A percentile compares a stretch with the other conserved stretches of the same genome.
Evolutionary conservation across 2,888 invertebrate genomes (phyloP).

Genomic region (Eristalinus aeneus): DNA sequence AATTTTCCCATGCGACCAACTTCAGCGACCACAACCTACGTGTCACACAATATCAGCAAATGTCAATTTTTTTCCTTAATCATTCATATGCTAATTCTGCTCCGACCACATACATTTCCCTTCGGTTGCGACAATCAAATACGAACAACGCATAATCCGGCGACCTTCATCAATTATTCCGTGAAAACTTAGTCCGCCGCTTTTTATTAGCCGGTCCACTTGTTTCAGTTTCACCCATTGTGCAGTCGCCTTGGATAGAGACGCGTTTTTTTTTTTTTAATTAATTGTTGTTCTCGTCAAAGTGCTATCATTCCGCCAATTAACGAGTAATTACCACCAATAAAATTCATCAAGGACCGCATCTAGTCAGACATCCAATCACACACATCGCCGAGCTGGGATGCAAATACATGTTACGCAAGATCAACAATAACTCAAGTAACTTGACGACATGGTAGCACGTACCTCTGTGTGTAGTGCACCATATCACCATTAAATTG

Average conservation of each 20-base stretch:
- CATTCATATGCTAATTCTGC: no score
- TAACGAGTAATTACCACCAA: slow-evolving; percentile 62
- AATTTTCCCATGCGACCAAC: no score
- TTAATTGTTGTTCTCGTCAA: slow-evolving; percentile 44
- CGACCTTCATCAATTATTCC: background rate
- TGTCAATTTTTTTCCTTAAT: no score
- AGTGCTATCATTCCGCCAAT: slow-evolving; percentile 55
- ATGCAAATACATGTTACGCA: slow-evolving; percentile 55
- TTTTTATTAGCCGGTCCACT: background rate
- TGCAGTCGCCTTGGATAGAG: background rate
- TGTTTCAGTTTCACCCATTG: background rate
- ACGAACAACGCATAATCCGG: background rate
- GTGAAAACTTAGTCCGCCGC: background rate
- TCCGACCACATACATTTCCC: no score
- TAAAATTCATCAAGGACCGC: slow-evolving; percentile 58
- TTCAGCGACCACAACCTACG: no score
- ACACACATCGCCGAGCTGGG: background rate
- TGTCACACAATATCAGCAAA: no score
- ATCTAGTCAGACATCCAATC: background rate
- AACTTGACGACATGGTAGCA: slow-evolving; percentile 58
- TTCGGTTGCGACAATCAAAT: no score
- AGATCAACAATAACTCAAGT: slow-evolving; percentile 60
- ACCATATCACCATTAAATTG: slow-evolving; percentile 55
- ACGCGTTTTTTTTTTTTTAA: background rate
- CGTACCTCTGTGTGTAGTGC: slow-evolving; percentile 38